Base-by-base conservation (phyloP, 2,888 invertebrate species). In the Galeruca laticollis region DNA sequence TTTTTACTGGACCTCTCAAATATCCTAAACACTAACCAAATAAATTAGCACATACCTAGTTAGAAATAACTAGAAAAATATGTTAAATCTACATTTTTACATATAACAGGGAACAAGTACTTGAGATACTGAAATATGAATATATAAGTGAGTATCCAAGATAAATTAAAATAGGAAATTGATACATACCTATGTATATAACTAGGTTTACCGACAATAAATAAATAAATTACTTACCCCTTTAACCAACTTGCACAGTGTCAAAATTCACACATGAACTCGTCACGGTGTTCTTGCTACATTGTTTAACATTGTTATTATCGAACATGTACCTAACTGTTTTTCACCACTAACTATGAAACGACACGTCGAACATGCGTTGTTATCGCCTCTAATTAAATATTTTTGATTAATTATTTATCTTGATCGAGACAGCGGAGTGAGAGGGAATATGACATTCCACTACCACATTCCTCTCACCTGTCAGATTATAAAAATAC, bases 361-460 rank as follows among this genome's bases (percentile, higher is more conserved):
- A 18, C 33, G 62, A 51, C 62, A 62, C 62, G 62, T 62, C 51
- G 33, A 62, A 49, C 31, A 31, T 15, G n/a, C 60, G 47, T 49
- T 61, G 43, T 26, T 47, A 43, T 61, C 31, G 15, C 10, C 15
- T 52, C 6, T 26, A 5, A 11, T 26, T 52, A 15, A 8, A 15
- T 18, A 47, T 47, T 13, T 43, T 43, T n/a, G 43, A n/a, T 43
- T n/a, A 43, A n/a, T 43, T 4, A n/a, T 40, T 40, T 40, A 40
- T 40, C 40, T 40, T 40, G n/a, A 15, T 40, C 2, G 13, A 47
- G 5, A 47, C 18, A 47, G 15, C 15, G 47, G 47, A 18, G 9
- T 47, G 15, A 47, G 8, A 8, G 8, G 15, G 11, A 52, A 26
- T 26, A 26, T n/a, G 11, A 52, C 21, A 52, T 13, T 52, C 11